Conservation (phyloP, 2,113 vertebrate species). For the Struthidea cinerea region DNA sequence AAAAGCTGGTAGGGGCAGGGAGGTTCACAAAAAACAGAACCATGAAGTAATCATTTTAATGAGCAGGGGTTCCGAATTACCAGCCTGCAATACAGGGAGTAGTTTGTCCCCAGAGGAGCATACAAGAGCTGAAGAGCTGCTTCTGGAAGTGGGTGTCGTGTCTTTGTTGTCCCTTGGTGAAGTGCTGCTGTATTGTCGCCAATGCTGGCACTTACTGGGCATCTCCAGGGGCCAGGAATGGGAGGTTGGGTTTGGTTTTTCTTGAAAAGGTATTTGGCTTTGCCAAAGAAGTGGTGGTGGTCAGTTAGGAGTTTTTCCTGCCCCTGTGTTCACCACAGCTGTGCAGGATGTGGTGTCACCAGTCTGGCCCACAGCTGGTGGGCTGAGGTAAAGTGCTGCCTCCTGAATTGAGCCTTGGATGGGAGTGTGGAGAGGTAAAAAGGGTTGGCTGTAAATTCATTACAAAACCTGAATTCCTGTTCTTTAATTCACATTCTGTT, state of each 20-base stretch:
- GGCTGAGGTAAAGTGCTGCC: neutral
- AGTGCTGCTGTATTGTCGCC: neutral
- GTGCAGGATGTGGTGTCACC: neutral
- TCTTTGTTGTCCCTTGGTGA: neutral
- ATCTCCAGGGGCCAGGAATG: neutral
- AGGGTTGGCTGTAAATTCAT: neutral
- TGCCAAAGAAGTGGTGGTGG: neutral
- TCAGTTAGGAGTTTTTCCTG: neutral
- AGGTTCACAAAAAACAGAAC: neutral
- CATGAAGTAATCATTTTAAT: neutral
- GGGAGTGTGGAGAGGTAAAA: neutral
- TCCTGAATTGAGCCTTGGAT: neutral
- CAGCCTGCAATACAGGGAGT: neutral
- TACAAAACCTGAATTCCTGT: neutral
- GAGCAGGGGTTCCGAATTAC: neutral
- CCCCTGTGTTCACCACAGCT: neutral
- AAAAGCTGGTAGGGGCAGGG: neutral
- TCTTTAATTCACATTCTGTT: neutral
- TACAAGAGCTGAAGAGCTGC: neutral
- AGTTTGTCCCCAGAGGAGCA: neutral
- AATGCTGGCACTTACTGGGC: rapidly evolving
- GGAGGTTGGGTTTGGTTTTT: neutral
- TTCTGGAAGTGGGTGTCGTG: neutral
- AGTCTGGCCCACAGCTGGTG: neutral
- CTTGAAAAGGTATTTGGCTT: neutral